A percentile compares a stretch with the other conserved stretches of the same genome.
phyloP scores from a whole-genome alignment of 2,113 vertebrate genomes.

The rat (Rattus norvegicus) region DNA sequence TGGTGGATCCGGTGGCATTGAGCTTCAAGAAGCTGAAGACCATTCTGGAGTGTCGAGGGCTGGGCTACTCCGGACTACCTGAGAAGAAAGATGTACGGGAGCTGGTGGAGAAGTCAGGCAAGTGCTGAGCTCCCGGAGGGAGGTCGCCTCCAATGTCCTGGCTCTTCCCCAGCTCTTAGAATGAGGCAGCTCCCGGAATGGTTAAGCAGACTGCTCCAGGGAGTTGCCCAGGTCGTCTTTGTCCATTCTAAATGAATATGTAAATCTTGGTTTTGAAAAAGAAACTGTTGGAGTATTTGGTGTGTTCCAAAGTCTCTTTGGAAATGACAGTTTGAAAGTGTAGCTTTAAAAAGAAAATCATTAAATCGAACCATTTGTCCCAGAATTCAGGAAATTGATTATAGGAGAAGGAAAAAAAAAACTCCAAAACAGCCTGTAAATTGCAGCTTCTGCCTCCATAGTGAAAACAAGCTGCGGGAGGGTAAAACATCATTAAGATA shows the following conservation, averaged over 20 bases:
- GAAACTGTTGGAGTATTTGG: not conserved
- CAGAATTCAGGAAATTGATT: not conserved
- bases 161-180: not conserved
- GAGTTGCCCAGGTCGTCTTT: not conserved
- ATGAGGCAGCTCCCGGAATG: not conserved
- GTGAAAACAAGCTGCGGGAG: not conserved
- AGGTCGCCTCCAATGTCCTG: not conserved
- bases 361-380: not conserved
- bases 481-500: constrained; percentile 21
- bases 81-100: constrained; percentile 96
- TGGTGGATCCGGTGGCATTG: constrained; percentile 95
- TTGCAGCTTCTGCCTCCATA: not conserved
- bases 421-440: not conserved
- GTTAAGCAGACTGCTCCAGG: not conserved
- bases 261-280: not conserved
- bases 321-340: constrained; percentile 25
- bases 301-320: constrained; percentile 35
- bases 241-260: not conserved
- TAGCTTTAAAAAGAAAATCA: not conserved
- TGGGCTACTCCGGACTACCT: constrained; percentile 94
- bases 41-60: constrained; percentile 94
- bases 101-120: constrained; percentile 96
- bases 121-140: constrained; percentile 33
- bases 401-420: not conserved
- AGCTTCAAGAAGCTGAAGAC: constrained; percentile 96